Conservation (phyloP, 2,888 invertebrate genomes). For the Troides aeacus region DNA sequence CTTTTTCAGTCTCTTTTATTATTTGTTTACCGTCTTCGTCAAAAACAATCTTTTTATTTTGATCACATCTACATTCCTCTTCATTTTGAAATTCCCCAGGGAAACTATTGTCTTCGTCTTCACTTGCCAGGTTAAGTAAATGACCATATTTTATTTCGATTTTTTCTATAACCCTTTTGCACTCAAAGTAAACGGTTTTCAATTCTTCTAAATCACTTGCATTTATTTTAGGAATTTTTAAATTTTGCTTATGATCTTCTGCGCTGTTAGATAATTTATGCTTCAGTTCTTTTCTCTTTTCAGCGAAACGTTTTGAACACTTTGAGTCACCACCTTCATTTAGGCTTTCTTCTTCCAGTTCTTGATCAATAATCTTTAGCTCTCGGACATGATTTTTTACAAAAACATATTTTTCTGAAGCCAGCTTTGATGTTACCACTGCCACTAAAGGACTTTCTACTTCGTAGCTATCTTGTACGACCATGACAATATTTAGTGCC, state of each 20-base stretch:
- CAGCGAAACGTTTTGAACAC: constrained; percentile 28
- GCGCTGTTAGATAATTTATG: constrained; percentile 16
- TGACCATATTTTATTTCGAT: constrained; percentile 69
- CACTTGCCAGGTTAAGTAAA: constrained; percentile 48
- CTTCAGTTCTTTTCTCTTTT: constrained; percentile 27
- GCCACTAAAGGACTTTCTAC: constrained; percentile 41
- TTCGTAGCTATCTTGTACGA: constrained; percentile 45
- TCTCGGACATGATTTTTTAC: constrained; percentile 55
- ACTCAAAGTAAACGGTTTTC: constrained; percentile 56
- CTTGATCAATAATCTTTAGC: constrained; percentile 29
- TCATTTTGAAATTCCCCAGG: constrained; percentile 23
- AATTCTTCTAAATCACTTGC: constrained; percentile 58
- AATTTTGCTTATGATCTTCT: constrained; percentile 19
- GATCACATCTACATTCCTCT: constrained; percentile 51
- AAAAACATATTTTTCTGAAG: constrained; percentile 48
- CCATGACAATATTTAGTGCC: constrained; percentile 40
- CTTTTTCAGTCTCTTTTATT: constrained; percentile 36
- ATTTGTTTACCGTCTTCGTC: constrained; percentile 62
- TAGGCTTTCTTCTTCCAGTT: background rate
- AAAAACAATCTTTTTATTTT: constrained; percentile 63
- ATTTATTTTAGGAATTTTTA: constrained; percentile 38
- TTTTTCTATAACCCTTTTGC: constrained; percentile 58
- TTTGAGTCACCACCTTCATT: constrained; percentile 14
- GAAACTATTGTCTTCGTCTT: constrained; percentile 23
- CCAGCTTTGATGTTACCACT: constrained; percentile 30